Base-by-base conservation (phyloP, 2,797 vertebrate genomes). In the Chloroceryle amazona region DNA sequence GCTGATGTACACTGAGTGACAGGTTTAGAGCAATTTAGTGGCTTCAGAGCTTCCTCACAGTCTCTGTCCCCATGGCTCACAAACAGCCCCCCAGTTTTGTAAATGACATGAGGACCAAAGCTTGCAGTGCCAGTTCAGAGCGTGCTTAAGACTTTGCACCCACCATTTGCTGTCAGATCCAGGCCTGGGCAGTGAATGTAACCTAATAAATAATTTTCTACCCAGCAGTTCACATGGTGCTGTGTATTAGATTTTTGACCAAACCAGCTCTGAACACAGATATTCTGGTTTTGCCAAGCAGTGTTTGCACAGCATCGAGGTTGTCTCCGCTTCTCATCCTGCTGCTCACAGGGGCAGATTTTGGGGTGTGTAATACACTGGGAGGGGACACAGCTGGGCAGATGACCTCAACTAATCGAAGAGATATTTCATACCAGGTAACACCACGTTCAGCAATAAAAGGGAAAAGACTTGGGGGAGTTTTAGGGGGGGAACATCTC, bases 351-450 rank as follows among this genome's bases (percentile, higher is more conserved):
- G 35, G 26, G 35, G 62, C 1, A 66, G 47, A 70, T 86, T 93
- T 73, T 63, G 25, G 29, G 35, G 10, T 66, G 46, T 6, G 3
- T 0, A 1, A 17, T 83, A 62, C 0, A 1, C 21, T 79, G 35
- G 41, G 37, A 73, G 13, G 37, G 31, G 37, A 51, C 26, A 39
- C 23, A 88, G 33, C 12, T 2, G 7, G 54, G 39, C 49, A 83
- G 37, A 73, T 15, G 75, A 42, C 33, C 15, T 18, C 60, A 68
- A 13, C 8, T 49, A n/a, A 74, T 9, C 57, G 39, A 57, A 66
- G 52, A 76, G 9, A 16, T 57, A 18, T 73, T 82, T 82, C 54
- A 41, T 31, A 54, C 16, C 6, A 11, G 26, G 1, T 37, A 52
- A 47, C 0, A 2, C 11, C 35, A 18, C 37, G 23, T 7, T 81